Evolutionary conservation across 2,797 vertebrate genomes (phyloP).

Genomic region (Amniataba percoides): DNA sequence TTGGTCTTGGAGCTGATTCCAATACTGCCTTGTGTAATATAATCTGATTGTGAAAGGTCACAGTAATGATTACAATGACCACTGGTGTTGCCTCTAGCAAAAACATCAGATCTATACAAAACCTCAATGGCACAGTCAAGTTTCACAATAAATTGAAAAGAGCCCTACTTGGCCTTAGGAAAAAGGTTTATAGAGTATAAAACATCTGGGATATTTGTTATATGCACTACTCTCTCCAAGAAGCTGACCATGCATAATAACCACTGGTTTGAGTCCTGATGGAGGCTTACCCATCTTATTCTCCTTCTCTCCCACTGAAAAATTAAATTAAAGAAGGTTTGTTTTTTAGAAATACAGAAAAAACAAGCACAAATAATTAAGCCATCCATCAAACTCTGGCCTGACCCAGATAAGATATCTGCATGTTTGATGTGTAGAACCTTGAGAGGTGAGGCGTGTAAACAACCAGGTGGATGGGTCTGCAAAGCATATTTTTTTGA

Average conservation of each 20-base stretch:
- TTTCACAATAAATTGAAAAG: neutral
- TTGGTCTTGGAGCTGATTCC: slow-evolving; percentile 14
- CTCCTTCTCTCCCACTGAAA: neutral
- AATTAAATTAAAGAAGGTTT: slow-evolving; percentile 12
- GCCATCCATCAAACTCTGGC: slow-evolving; percentile 65
- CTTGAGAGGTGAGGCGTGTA: slow-evolving; percentile 22
- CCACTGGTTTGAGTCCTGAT: neutral
- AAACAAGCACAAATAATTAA: slow-evolving; percentile 65
- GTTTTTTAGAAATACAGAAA: neutral
- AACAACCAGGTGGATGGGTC: slow-evolving; percentile 25
- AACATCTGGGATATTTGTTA: neutral
- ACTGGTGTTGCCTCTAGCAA: neutral
- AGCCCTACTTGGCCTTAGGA: neutral
- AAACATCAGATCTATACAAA: slow-evolving; percentile 11
- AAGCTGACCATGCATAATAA: neutral
- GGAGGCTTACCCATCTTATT: neutral
- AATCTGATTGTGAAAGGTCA: slow-evolving; percentile 35
- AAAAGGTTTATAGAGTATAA: slow-evolving; percentile 22
- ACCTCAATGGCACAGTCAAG: neutral
- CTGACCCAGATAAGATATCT: slow-evolving; percentile 62
- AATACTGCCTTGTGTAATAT: slow-evolving; percentile 4
- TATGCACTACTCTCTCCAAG: neutral
- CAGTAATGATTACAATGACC: slow-evolving; percentile 20
- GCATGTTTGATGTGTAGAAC: slow-evolving; percentile 42
- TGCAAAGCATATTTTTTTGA: slow-evolving; percentile 3